A percentile compares a stretch with the other conserved stretches of the same genome.
Conservation (phyloP, 2,888 invertebrate species). For the Argyresthia goedartella region DNA sequence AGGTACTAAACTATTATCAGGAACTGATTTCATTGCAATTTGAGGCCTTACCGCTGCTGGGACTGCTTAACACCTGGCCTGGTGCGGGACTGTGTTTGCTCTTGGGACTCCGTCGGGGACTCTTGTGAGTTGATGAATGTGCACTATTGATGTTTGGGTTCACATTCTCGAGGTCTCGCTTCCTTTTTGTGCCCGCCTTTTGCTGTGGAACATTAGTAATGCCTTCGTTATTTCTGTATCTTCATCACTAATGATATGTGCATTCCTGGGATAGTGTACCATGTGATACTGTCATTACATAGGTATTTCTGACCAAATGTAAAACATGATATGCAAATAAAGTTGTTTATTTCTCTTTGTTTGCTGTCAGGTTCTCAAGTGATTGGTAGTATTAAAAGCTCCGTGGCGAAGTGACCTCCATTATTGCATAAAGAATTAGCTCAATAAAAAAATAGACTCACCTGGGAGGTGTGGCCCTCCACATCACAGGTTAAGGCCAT, state of each 20-base stretch:
- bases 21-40: background rate
- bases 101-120: conserved; percentile 19
- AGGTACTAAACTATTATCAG: too few species aligned
- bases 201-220: conserved; percentile 17
- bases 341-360: background rate
- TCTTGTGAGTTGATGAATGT: conserved; percentile 25
- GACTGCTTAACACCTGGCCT: conserved; percentile 22
- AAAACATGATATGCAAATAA: background rate
- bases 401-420: background rate
- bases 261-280: background rate
- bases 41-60: conserved; percentile 19
- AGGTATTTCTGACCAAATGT: background rate
- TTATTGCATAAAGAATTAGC: background rate
- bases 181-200: conserved; percentile 35
- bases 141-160: conserved; percentile 41
- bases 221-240: background rate
- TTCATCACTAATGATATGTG: background rate
- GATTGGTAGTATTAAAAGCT: background rate
- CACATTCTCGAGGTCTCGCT: conserved; percentile 49
- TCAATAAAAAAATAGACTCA: too few species aligned
- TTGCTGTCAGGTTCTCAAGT: background rate
- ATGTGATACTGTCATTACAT: background rate
- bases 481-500: conserved; percentile 20
- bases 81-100: conserved; percentile 29
- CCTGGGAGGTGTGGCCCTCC: conserved; percentile 11